Conservation (phyloP, 1,140 invertebrate genomes). For the Leptopilina boulardi region DNA sequence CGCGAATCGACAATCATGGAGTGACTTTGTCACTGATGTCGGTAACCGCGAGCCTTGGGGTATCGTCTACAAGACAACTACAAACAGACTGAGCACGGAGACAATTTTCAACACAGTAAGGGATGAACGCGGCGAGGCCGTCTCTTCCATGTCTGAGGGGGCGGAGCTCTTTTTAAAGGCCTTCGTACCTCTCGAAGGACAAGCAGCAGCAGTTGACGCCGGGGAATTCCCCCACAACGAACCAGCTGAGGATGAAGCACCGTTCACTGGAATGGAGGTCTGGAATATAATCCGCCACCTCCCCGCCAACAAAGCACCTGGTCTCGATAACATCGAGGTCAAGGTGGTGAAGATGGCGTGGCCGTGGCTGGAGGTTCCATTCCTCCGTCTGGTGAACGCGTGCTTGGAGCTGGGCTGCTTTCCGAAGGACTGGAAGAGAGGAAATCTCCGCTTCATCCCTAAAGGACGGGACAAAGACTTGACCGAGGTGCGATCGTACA, state of each 20-base stretch:
- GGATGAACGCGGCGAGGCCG: background rate
- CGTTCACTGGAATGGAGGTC: background rate
- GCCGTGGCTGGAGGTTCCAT: background rate
- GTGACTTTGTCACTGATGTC: no score
- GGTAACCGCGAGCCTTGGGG: no score
- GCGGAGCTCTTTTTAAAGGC: no score
- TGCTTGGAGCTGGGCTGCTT: background rate
- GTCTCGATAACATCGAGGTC: background rate
- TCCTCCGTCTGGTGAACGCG: background rate
- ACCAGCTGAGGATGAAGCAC: background rate
- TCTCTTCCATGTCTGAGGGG: no score
- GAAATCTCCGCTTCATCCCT: background rate
- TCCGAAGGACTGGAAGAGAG: background rate
- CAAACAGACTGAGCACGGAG: background rate
- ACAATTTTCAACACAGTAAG: background rate
- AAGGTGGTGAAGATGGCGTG: no score
- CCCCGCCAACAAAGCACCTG: background rate
- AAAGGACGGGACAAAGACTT: background rate
- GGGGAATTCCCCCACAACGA: background rate
- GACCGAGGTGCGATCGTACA: background rate
- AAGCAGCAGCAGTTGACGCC: background rate
- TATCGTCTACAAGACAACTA: no score
- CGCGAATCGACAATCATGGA: no score
- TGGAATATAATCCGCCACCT: background rate
- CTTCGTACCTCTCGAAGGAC: background rate